These are phyloP conservation scores for Panulirus ornatus DNA, from an alignment of 1,140 invertebrate species.

Conservation along the genomic window DNA sequence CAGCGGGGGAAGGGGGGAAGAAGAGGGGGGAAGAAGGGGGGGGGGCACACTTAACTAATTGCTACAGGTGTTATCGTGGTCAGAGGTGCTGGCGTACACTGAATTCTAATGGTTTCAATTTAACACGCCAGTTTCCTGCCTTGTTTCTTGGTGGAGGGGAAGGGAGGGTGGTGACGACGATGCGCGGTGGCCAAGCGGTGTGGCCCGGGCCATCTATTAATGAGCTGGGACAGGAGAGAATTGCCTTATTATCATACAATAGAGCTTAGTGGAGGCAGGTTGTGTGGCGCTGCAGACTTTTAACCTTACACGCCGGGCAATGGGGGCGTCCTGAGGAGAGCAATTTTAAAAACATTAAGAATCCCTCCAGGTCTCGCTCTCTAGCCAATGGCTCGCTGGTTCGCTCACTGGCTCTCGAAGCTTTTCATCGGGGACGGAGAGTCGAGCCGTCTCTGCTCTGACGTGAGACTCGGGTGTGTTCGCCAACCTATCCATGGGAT, in stretches of 20 bases:
- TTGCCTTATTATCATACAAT: slow-evolving; percentile 42
- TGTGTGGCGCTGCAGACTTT: too few relatives aligned
- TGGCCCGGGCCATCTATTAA: neutral
- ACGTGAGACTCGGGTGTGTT: too few relatives aligned
- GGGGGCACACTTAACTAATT: slow-evolving; percentile 46
- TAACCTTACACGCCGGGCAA: too few relatives aligned
- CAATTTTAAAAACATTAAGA: too few relatives aligned
- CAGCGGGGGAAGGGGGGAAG: neutral
- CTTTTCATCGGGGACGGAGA: too few relatives aligned
- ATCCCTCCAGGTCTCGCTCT: too few relatives aligned
- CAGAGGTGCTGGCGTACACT: slow-evolving; percentile 33
- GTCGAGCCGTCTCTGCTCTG: too few relatives aligned
- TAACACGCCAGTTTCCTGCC: slow-evolving; percentile 23
- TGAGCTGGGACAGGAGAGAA: slow-evolving; percentile 21
- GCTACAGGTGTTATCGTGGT: slow-evolving; percentile 56
- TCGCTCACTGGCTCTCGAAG: too few relatives aligned
- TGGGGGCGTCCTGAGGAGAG: too few relatives aligned
- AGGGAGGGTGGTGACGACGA: neutral
- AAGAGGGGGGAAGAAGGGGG: neutral
- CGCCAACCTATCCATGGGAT: too few relatives aligned
- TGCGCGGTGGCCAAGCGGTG: neutral
- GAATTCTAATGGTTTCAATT: slow-evolving; percentile 59
- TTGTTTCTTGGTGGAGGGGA: slow-evolving; percentile 10
- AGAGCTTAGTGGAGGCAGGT: neutral
- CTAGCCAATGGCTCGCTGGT: too few relatives aligned